Evolutionary conservation across 2,797 vertebrate species (phyloP).

Genomic region (Setipinna tenuifilis): DNA sequence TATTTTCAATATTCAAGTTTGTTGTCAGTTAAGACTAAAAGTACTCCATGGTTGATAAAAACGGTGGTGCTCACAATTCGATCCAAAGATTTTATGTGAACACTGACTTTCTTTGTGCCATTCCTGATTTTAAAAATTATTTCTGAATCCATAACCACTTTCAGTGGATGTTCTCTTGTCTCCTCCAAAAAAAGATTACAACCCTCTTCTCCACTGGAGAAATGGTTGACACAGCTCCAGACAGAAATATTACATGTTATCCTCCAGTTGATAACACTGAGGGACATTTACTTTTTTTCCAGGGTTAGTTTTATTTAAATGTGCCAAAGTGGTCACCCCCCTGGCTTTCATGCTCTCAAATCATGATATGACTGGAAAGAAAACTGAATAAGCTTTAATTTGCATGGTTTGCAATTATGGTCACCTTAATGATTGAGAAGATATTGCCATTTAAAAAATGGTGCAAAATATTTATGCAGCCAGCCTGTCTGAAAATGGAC

Average conservation of each 20-base stretch:
- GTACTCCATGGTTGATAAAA: neutral
- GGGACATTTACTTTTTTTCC: neutral
- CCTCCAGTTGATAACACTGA: neutral
- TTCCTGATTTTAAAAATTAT: neutral
- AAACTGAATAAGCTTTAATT: no score
- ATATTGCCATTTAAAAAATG: no score
- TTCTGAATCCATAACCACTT: neutral
- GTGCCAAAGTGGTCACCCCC: no score
- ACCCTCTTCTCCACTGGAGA: neutral
- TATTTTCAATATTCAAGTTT: no score
- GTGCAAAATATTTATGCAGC: no score
- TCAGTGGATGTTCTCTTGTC: neutral
- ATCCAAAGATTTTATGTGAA: neutral
- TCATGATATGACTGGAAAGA: no score
- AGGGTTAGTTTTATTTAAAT: no score
- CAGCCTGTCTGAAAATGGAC: no score
- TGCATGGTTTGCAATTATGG: no score
- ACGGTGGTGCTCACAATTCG: neutral
- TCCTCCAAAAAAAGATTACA: neutral
- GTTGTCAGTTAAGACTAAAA: no score
- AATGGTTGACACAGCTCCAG: neutral
- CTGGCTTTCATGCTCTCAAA: no score
- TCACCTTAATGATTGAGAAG: no score
- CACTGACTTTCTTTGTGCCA: neutral
- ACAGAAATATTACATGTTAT: neutral